Evolutionary conservation across 2,113 vertebrate species (phyloP).

Genomic region (Cygnus atratus): DNA sequence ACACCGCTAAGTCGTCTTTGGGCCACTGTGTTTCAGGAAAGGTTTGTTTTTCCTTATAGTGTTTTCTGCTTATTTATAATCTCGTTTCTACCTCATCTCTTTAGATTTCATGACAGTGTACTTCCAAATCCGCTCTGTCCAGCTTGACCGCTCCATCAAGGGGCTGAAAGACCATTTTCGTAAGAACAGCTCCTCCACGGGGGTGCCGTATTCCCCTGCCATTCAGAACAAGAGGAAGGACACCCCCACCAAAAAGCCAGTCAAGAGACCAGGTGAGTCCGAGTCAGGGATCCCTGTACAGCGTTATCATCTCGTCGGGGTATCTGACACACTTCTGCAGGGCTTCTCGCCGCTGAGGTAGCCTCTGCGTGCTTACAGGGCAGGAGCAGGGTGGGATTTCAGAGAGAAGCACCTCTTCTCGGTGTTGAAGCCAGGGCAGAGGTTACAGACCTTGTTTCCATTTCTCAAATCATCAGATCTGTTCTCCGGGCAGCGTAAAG

Average conservation of each 20-base stretch:
- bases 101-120: slow-evolving; percentile 99
- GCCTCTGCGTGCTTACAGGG: not conserved
- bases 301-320: not conserved
- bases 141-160: slow-evolving; percentile 95
- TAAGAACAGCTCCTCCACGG: slow-evolving; percentile 90
- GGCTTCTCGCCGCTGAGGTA: not conserved
- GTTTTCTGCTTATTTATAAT: not conserved
- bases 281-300: not conserved
- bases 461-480: not conserved
- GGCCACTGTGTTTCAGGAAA: not conserved
- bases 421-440: not conserved
- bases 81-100: not conserved
- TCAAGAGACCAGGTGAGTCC: slow-evolving; percentile 92
- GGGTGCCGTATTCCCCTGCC: slow-evolving; percentile 92
- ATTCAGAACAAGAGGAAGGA: slow-evolving; percentile 96
- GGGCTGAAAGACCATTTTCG: slow-evolving; percentile 96
- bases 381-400: not conserved
- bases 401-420: not conserved
- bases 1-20: not conserved
- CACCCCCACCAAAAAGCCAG: slow-evolving; percentile 94
- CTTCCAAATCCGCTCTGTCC: slow-evolving; percentile 95
- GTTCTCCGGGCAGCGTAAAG: not conserved
- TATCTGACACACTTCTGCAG: fast-evolving
- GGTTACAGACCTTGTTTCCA: not conserved
- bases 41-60: not conserved